Evolutionary conservation across 2,888 invertebrate genomes (phyloP).

Genomic region (Muschampia plurimacula): DNA sequence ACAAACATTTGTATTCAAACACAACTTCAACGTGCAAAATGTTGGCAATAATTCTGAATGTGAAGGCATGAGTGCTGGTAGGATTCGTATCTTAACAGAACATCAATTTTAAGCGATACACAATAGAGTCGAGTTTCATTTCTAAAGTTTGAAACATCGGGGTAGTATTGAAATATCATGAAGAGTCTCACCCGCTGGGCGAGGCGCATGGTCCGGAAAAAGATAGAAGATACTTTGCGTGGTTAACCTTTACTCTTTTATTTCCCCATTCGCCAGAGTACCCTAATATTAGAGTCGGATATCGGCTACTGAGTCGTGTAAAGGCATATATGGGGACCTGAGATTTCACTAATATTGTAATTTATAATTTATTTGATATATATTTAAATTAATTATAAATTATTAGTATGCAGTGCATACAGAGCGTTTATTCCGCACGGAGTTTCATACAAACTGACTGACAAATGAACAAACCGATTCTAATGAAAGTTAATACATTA

Average conservation of each 20-base stretch:
- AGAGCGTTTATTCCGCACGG: no score
- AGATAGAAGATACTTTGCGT: slow-evolving; percentile 41
- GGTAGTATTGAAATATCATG: slow-evolving; percentile 42
- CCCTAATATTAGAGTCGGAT: slow-evolving; percentile 25
- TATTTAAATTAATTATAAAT: no score
- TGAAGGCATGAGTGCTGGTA: slow-evolving; percentile 14
- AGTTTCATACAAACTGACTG: no score
- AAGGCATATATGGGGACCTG: not conserved
- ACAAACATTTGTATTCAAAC: slow-evolving; percentile 46
- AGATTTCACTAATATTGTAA: not conserved
- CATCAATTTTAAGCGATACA: not conserved
- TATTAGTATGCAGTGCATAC: no score
- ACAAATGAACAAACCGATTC: no score
- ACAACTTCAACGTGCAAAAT: slow-evolving; percentile 40
- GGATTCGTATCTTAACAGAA: not conserved
- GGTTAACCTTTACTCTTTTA: slow-evolving; percentile 31
- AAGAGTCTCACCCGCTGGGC: slow-evolving; percentile 38
- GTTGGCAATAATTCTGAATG: slow-evolving; percentile 40
- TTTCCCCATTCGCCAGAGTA: slow-evolving; percentile 15
- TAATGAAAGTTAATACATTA: no score
- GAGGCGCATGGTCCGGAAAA: slow-evolving; percentile 42
- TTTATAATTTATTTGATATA: not conserved
- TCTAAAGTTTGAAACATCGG: not conserved
- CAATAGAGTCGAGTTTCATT: slow-evolving; percentile 12
- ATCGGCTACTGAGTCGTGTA: slow-evolving; percentile 5